Evolutionary conservation across 2,888 invertebrate genomes (phyloP), one percentile per base, ranked within the genome.

Genomic region (Scaptomyza polygonia): DNA sequence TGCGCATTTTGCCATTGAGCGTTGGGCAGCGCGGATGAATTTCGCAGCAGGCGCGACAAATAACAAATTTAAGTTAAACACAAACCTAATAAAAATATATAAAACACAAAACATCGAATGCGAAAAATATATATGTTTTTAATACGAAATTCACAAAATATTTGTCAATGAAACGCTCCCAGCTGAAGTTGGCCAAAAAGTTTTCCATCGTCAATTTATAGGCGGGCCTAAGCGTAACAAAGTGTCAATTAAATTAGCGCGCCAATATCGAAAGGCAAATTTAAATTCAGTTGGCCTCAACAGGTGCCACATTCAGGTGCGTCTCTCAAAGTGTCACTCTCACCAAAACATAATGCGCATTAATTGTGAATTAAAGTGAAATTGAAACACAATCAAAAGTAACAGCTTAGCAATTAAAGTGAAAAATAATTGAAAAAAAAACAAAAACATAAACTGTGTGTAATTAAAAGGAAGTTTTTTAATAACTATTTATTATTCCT

Each of bases 1-100:
- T 80, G 85, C 87, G 80, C 85, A 86, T 83, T 86, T 87, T 72
- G 85, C 85, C 87, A 68, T 79, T 77, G 83, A 86, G 77, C 85
- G 83, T 86, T 79, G 85, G 83, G 77, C 87, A 87, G 83, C 79
- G 77, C 87, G 86, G 83, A 79, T 74, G 83, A 75, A 66, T 80
- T 78, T 81, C 75, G 79, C 84, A 77, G 67, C 73, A 69, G 69
- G 69, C 78, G 72, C 70, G 49, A 11, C 12, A 44, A 48, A 49
- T 42, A 42, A 25, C 1, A 43, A 18, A 67, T n/a, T 14, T 29
- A 49, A 43, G 21, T 16, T 43, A 29, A 55, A 48, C 29, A 42
- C 43, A 48, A 52, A 71, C 21, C 14, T 14, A 7, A 36, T 66
- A 71, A 58, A 63, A 79, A 61, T 59, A 56, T 45, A 49, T 40